phyloP scores from a whole-genome alignment of 2,888 invertebrate species.

The Coremacera marginata region DNA sequence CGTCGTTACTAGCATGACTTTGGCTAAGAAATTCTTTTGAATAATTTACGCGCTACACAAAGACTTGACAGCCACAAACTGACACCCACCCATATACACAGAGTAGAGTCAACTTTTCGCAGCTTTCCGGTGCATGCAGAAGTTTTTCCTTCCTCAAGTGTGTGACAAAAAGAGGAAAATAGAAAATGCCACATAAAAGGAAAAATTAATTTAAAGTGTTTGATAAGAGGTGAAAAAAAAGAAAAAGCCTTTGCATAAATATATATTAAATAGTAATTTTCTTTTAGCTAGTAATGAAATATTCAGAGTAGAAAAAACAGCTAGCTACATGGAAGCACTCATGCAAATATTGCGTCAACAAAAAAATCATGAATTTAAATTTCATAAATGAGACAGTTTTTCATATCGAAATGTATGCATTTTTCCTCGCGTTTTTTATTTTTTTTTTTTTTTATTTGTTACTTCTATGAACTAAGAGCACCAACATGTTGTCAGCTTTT shows the following conservation, averaged over 20 bases:
- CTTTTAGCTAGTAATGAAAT: too few relatives aligned
- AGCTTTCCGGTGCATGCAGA: neutral
- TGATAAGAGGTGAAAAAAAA: neutral
- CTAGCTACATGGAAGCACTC: too few relatives aligned
- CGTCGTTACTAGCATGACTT: neutral
- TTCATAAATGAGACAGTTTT: too few relatives aligned
- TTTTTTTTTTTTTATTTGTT: too few relatives aligned
- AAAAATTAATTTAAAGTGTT: constrained; percentile 52
- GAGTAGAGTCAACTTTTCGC: neutral
- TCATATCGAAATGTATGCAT: too few relatives aligned
- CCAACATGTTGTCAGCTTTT: too few relatives aligned
- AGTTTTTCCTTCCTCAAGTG: neutral
- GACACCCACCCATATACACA: neutral
- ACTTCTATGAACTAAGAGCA: too few relatives aligned
- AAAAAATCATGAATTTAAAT: too few relatives aligned
- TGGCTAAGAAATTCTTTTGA: constrained; percentile 18
- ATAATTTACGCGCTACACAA: constrained; percentile 16
- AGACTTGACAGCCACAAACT: neutral
- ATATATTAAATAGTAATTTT: neutral
- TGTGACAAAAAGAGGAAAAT: constrained; percentile 38
- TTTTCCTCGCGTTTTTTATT: too few relatives aligned
- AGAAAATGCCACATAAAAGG: constrained; percentile 50
- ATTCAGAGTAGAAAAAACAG: too few relatives aligned
- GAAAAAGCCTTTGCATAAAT: neutral
- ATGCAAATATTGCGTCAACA: too few relatives aligned